Evolutionary conservation across 2,113 vertebrate species (phyloP), one percentile per base, ranked within the genome.

Genomic region (Lipophrys pholis): DNA sequence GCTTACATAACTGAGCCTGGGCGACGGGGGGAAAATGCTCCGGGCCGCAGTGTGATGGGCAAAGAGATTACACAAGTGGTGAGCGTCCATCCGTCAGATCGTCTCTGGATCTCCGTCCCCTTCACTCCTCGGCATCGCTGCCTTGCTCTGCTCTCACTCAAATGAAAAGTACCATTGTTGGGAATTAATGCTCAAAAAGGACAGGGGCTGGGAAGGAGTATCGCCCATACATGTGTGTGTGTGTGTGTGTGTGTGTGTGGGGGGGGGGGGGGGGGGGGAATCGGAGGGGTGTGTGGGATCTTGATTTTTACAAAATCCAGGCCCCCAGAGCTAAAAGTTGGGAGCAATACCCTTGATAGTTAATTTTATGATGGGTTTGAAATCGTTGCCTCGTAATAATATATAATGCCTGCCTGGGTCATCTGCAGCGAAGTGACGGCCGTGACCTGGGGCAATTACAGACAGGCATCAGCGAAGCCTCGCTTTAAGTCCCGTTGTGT

Each of bases 271-370:
- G 61, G 4, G 21, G 2, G 4, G 17, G 14, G 43, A 61, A 66
- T 70, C 67, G 61, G 79, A 67, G 5, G 35, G 17, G 16, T 38
- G 64, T 69, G 76, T 65, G 59, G 81, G 65, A 54, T 85, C 78
- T 75, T 87, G 88, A 87, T 89, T 92, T 89, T 92, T 92, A 93
- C 91, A 93, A 82, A 93, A 69, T 82, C 90, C 93, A 94, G 93
- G 73, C 93, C 90, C 75, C 83, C 83, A 59, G 57, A 86, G 78
- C 82, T 71, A 70, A 89, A 85, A 72, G 80, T 82, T 82, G 42
- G 75, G 78, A 86, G 87, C 88, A 92, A 92, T 91, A 78, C 91
- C 91, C 89, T 80, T 89, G 91, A 92, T 90, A 89, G 83, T 90
- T 88, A n/a, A 73, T 78, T 91, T 92, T 86, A 90, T 88, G 84